Base-by-base conservation (phyloP, 1,140 invertebrate genomes). In the Drosophila lini region DNA sequence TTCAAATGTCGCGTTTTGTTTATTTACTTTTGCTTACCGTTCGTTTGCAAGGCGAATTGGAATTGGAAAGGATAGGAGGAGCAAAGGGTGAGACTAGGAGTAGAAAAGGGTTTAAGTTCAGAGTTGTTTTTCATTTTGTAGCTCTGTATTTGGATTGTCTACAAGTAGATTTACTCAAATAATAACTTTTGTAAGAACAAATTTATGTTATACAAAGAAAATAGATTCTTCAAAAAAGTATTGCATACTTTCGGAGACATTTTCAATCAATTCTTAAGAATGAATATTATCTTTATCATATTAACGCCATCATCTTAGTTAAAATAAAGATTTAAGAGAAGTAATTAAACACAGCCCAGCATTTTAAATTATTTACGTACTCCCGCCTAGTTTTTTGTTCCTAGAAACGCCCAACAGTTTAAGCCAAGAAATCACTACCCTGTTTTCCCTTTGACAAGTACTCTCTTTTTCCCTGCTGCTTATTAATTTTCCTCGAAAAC, bases 1-100 rank as follows among this genome's bases (percentile, higher is more conserved):
- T 83, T 88, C 84, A 88, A 88, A 88, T 88, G 83, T 89, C 83
- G 68, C 84, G 77, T 84, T 86, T 74, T 83, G 70, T 84, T 89
- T 88, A 70, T 69, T 85, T 80, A 56, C 74, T 67, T 68, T 53
- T 42, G 53, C 42, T n/a, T 22, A 25, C 42, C 36, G 34, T 55
- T 55, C 3, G 36, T 47, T 74, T 5, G 45, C n/a, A 31, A 34
- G 50, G 47, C n/a, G n/a, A 41, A 65, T 48, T 15, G 28, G 34
- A 36, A 58, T 36, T 31, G 61, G 11, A 36, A 45, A 36, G 28
- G 45, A 70, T 52, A 31, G 9, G 15, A 31, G 9, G 15, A 22
- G 5, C 11, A n/a, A 15, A 22, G 13, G 19, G 34, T 32, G 31
- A 16, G 25, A 22, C 28, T 22, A 16, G 19, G 31, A 31, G 47